Evolutionary conservation across 1,140 invertebrate genomes (phyloP).

Genomic region (Homarus americanus): DNA sequence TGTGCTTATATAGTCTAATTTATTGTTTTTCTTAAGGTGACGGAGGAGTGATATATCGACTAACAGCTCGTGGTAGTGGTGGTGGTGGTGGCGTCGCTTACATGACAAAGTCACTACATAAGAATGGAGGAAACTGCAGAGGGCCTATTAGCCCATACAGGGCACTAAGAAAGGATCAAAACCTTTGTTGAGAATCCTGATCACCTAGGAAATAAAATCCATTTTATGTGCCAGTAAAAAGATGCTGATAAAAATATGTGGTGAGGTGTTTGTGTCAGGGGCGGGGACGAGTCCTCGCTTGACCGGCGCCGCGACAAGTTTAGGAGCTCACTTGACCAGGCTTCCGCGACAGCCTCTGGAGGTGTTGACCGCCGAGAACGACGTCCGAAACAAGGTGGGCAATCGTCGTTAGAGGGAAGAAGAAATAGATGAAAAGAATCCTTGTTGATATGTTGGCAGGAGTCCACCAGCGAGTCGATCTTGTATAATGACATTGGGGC

Average conservation of each 20-base stretch:
- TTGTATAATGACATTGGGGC: slow-evolving; percentile 41
- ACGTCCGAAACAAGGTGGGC: background rate
- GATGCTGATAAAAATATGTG: slow-evolving; percentile 2
- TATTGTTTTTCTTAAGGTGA: too few relatives aligned
- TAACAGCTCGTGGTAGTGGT: too few relatives aligned
- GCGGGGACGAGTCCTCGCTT: background rate
- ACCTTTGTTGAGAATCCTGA: background rate
- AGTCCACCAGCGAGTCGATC: slow-evolving; percentile 42
- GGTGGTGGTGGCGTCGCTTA: too few relatives aligned
- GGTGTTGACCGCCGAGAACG: background rate
- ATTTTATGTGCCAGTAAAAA: slow-evolving; percentile 19
- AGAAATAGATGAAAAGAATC: slow-evolving; percentile 11
- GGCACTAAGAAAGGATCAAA: too few relatives aligned
- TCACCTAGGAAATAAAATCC: slow-evolving; percentile 1
- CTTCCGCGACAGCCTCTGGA: background rate
- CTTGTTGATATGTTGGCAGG: slow-evolving; percentile 50
- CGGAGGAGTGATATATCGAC: too few relatives aligned
- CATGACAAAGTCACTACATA: too few relatives aligned
- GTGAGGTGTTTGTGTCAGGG: background rate
- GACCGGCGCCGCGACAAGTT: too few relatives aligned
- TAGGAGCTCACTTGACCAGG: background rate
- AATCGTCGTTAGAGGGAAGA: background rate
- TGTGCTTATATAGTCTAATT: too few relatives aligned
- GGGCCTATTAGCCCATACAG: too few relatives aligned
- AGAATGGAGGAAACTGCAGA: too few relatives aligned